A percentile compares a stretch with the other conserved stretches of the same genome.
Conservation (phyloP, 2,113 vertebrate genomes). For the Podarcis raffonei region DNA sequence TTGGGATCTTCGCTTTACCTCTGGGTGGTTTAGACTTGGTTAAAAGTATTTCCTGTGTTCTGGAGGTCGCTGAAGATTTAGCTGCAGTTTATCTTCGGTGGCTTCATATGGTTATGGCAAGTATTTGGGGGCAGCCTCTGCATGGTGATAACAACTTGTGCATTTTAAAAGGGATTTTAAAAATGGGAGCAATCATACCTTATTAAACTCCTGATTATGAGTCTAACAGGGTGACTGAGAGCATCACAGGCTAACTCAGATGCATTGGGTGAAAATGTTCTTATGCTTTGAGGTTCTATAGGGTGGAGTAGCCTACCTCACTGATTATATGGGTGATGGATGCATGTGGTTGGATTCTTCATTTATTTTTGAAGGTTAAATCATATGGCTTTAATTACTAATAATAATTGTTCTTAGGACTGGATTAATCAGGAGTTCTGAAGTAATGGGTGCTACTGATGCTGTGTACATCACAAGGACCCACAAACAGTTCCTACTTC, state of each 20-base stretch:
- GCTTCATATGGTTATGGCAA: background rate
- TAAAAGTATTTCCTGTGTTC: background rate
- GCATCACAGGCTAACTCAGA: background rate
- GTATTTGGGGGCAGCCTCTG: background rate
- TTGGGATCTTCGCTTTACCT: background rate
- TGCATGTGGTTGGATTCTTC: background rate
- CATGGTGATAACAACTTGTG: background rate
- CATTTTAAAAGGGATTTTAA: too few relatives aligned
- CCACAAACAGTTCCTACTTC: background rate
- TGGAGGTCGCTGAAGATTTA: too few relatives aligned
- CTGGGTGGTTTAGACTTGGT: too few relatives aligned
- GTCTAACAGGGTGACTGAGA: background rate
- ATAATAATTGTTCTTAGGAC: background rate
- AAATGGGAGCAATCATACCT: background rate
- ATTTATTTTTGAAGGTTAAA: background rate
- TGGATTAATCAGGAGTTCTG: background rate
- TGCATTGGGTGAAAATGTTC: background rate
- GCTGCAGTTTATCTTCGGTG: background rate
- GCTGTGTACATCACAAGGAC: background rate
- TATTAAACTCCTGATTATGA: background rate
- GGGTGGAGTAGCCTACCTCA: background rate
- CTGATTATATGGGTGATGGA: background rate
- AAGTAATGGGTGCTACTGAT: background rate
- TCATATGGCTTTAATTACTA: background rate
- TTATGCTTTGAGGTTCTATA: background rate